phyloP scores from a whole-genome alignment of 2,113 vertebrate genomes.

The Aplodontia rufa region DNA sequence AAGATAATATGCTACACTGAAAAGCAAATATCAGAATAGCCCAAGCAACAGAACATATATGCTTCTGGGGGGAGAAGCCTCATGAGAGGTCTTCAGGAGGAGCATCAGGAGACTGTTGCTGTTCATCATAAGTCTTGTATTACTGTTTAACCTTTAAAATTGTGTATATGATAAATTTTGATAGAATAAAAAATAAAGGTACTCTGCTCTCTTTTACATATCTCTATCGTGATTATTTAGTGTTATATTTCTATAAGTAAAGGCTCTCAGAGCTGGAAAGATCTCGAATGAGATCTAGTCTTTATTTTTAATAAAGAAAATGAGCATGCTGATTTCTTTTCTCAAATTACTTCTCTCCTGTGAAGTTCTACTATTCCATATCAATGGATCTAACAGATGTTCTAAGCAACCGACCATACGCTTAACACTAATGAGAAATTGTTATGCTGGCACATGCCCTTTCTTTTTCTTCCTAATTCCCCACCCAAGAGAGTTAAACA shows the following conservation, averaged over 20 bases:
- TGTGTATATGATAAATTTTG: not conserved
- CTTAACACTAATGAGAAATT: conserved; percentile 16
- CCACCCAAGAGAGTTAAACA: conserved; percentile 5
- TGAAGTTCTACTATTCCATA: conserved; percentile 31
- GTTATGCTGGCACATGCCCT: not conserved
- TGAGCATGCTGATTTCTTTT: not conserved
- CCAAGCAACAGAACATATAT: not conserved
- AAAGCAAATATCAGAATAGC: not conserved
- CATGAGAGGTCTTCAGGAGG: not conserved
- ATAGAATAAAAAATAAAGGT: not conserved
- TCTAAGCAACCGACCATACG: not conserved
- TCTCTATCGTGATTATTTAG: not conserved
- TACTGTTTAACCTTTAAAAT: not conserved
- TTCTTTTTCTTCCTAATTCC: not conserved
- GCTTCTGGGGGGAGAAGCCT: not conserved
- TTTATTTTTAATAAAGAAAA: conserved; percentile 31
- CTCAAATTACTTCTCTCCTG: conserved; percentile 4
- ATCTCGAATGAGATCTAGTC: not conserved
- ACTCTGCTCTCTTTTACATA: not conserved
- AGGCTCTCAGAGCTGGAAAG: not conserved
- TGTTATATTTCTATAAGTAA: conserved; percentile 8
- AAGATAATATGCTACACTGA: not conserved
- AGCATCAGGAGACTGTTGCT: not conserved
- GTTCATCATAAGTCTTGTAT: not conserved
- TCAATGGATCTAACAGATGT: not conserved